phyloP scores from a whole-genome alignment of 2,113 vertebrate genomes.

The Heloderma charlesbogerti region DNA sequence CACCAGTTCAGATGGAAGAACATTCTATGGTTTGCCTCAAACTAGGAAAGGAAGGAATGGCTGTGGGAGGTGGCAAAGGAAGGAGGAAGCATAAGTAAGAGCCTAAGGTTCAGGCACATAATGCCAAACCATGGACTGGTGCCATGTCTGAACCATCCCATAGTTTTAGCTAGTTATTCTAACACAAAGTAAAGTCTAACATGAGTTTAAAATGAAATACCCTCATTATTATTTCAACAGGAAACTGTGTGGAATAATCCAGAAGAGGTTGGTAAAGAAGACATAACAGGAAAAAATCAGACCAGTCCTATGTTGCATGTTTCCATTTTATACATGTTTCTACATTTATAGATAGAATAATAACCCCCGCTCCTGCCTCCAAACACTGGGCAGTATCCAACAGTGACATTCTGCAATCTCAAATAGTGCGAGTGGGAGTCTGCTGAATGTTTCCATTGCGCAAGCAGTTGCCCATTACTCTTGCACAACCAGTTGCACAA shows the following conservation, averaged over 20 bases:
- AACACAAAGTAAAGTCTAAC: background rate
- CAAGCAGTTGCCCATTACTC: too few species aligned
- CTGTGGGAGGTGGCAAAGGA: background rate
- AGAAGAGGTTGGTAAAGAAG: background rate
- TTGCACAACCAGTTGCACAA: too few species aligned
- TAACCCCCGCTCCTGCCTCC: background rate
- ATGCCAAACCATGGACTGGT: background rate
- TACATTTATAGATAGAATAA: background rate
- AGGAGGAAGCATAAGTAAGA: background rate
- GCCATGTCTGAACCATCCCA: background rate
- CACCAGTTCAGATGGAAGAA: background rate
- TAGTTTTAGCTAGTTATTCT: background rate
- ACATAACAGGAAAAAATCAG: background rate
- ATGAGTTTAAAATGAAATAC: background rate
- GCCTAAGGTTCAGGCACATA: background rate
- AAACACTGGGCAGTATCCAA: too few species aligned
- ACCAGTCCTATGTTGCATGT: background rate
- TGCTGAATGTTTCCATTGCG: too few species aligned
- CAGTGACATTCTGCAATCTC: too few species aligned
- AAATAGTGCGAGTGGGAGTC: too few species aligned
- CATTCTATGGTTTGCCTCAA: background rate
- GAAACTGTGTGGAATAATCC: background rate
- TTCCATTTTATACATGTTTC: background rate
- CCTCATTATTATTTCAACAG: fast-evolving
- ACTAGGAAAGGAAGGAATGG: background rate